Conservation (phyloP, 2,888 invertebrate species). For the Eupithecia tripunctaria region DNA sequence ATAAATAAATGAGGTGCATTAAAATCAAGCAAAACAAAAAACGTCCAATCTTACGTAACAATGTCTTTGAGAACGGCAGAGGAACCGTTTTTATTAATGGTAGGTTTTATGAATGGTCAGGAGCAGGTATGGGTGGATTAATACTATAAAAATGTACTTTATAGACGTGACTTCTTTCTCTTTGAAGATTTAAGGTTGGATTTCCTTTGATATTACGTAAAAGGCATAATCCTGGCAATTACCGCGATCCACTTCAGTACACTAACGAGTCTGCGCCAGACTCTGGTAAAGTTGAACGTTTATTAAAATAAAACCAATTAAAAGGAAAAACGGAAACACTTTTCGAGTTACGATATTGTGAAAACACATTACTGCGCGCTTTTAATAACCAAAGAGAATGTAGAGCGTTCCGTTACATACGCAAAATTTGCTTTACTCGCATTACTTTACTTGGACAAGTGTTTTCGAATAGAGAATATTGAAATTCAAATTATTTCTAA, state of each 20-base stretch:
- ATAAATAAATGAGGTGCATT: not conserved
- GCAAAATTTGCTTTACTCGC: slow-evolving; percentile 24
- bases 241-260: slow-evolving; percentile 64
- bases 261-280: slow-evolving; percentile 63
- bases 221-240: slow-evolving; percentile 62
- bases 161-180: not conserved
- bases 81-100: no score
- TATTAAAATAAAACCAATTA: slow-evolving; percentile 68
- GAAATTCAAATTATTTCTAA: not conserved
- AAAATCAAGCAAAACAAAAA: not conserved
- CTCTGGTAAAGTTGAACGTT: slow-evolving; percentile 51
- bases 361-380: slow-evolving; percentile 18
- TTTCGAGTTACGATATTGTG: slow-evolving; percentile 50
- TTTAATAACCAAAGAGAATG: slow-evolving; percentile 35
- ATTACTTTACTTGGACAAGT: slow-evolving; percentile 38
- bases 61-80: slow-evolving; percentile 1
- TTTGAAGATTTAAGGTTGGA: not conserved
- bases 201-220: slow-evolving; percentile 34
- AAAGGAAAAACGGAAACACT: slow-evolving; percentile 56
- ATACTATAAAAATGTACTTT: not conserved
- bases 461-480: slow-evolving; percentile 19
- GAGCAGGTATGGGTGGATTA: slow-evolving; percentile 3
- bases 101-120: slow-evolving; percentile 2
- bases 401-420: slow-evolving; percentile 40
- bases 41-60: not conserved